Evolutionary conservation across 2,113 vertebrate species (phyloP), one percentile per base, ranked within the genome.

Genomic region (Hyla sarda): DNA sequence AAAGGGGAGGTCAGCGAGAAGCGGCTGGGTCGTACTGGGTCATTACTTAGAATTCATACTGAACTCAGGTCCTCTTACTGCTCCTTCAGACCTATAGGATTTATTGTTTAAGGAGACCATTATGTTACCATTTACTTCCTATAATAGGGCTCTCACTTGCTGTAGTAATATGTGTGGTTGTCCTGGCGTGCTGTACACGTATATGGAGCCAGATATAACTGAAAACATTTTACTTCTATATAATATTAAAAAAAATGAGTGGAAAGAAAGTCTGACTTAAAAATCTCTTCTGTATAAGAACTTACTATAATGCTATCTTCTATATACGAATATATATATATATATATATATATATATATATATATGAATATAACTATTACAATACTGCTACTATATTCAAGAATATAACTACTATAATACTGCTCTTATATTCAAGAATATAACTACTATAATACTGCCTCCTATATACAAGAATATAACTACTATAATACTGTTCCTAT

Each of bases 1-100:
- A 92, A 91, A 94, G 92, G 87, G 92, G 91, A 96, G 96, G 95
- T 96, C 96, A 95, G 91, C 87, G 93, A 93, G 93, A 95, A 89
- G 94, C 93, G 95, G 94, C 89, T 90, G 89, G 89, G 95, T 95
- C 90, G 92, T 92, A 93, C 90, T 80, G 93, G 95, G 94, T 96
- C 95, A 95, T 93, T 94, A 96, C 92, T 92, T 91, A 93, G 92
- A 92, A 94, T 95, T 96, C 93, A 94, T 92, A 93, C 50, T 86
- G 87, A 32, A 13, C 28, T 52, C 52, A 71, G 83, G 73, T 84
- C 56, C 41, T 48, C 41, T 74, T 74, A 74, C 72, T 7, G 7
- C 19, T 71, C 16, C 32, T 41, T 41, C 67, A 71, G 23, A 71
- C 12, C 1, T 41, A 71, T 41, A 71, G 32, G 3, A 41, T 71